Percentiles rank a stretch among this genome's conserved stretches.
These are phyloP conservation scores for Anagyrus pseudococci DNA, from an alignment of 2,888 invertebrate species.

Conservation along the genomic window DNA sequence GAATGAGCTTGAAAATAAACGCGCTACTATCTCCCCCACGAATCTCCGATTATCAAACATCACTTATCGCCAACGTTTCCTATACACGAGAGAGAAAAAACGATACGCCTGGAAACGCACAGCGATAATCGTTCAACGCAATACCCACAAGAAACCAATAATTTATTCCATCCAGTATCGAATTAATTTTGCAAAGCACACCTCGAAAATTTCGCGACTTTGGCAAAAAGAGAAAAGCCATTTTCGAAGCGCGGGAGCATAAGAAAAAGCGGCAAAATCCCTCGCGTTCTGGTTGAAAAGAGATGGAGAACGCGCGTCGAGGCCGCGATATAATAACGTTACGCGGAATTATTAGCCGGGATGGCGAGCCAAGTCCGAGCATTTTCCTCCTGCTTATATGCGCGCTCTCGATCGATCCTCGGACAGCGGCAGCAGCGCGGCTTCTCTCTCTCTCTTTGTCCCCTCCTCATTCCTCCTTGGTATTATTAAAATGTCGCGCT, in stretches of 20 bases:
- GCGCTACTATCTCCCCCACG: too few relatives aligned
- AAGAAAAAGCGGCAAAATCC: neutral
- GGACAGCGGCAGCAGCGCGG: too few relatives aligned
- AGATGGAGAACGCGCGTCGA: neutral
- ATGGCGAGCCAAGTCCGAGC: neutral
- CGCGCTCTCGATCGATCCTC: constrained; percentile 11
- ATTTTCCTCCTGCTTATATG: constrained; percentile 6
- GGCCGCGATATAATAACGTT: constrained; percentile 11
- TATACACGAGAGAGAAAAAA: too few relatives aligned
- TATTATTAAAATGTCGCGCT: constrained; percentile 8
- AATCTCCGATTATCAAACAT: too few relatives aligned
- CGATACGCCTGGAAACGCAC: too few relatives aligned
- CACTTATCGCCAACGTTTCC: too few relatives aligned
- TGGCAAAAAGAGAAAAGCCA: neutral
- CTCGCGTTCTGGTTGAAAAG: neutral
- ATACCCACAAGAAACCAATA: too few relatives aligned
- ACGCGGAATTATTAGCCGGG: constrained; percentile 26
- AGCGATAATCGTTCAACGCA: too few relatives aligned
- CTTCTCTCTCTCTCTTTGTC: constrained; percentile 27
- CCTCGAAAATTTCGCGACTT: neutral
- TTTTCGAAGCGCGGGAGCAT: neutral
- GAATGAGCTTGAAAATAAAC: too few relatives aligned
- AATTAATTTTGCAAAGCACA: too few relatives aligned
- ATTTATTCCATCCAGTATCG: too few relatives aligned
- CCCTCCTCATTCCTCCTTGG: neutral